phyloP scores from a whole-genome alignment of 2,113 vertebrate species.

The Ceyx cyanopectus region DNA sequence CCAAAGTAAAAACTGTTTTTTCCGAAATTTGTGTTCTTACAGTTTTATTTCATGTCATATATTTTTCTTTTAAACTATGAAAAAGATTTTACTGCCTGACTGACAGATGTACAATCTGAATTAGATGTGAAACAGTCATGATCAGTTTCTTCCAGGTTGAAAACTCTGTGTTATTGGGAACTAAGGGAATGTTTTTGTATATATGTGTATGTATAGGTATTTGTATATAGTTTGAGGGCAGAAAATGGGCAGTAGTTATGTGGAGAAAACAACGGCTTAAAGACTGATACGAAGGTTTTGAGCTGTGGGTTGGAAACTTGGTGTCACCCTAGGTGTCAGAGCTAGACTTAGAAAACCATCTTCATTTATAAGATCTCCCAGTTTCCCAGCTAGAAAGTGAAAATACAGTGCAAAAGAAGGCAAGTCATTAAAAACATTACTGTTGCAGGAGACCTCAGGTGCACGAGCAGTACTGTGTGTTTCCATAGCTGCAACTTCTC shows the following conservation, averaged over 20 bases:
- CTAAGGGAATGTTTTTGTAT: not conserved
- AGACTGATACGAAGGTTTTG: not conserved
- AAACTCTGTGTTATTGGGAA: not conserved
- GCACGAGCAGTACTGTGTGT: not conserved
- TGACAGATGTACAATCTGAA: not conserved
- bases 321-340: not conserved
- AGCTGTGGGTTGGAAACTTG: not conserved
- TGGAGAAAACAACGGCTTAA: not conserved
- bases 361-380: not conserved
- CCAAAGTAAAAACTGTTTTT: not conserved
- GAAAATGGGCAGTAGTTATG: not conserved
- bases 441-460: not conserved
- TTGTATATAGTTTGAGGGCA: not conserved
- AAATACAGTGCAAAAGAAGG: not conserved
- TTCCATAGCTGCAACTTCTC: not conserved
- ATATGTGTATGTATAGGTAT: fast-evolving
- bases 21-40: not conserved
- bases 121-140: not conserved
- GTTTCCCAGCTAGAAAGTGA: not conserved
- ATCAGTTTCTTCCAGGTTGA: not conserved
- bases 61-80: not conserved
- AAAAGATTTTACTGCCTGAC: not conserved
- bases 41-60: not conserved
- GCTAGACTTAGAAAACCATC: not conserved
- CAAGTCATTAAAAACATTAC: not conserved